phyloP scores from a whole-genome alignment of 1,140 invertebrate genomes.

The Drosophila hydei region DNA sequence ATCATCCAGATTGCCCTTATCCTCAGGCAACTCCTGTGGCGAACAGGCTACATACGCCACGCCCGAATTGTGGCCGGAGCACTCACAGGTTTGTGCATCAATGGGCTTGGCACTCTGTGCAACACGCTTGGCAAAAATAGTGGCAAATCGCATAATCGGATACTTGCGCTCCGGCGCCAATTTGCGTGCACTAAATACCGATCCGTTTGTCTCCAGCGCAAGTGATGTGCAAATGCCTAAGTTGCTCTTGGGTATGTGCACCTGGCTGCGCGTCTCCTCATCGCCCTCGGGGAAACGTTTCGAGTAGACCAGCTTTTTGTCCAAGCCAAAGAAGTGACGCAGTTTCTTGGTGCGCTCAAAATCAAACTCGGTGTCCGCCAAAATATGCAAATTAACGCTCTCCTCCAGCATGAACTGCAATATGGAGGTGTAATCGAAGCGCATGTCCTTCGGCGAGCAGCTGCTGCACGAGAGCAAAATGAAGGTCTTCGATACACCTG shows the following conservation, averaged over 20 bases:
- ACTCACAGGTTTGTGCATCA: constrained; percentile 90
- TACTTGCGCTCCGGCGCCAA: constrained; percentile 85
- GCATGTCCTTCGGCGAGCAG: constrained; percentile 88
- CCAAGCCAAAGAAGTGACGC: constrained; percentile 91
- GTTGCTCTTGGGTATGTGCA: constrained; percentile 89
- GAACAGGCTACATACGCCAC: constrained; percentile 86
- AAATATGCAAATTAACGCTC: constrained; percentile 91
- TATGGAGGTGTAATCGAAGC: constrained; percentile 91
- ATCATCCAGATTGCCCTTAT: constrained; percentile 66
- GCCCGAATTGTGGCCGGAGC: constrained; percentile 87
- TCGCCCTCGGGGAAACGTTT: constrained; percentile 91
- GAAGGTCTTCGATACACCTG: constrained; percentile 93
- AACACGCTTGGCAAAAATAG: constrained; percentile 89
- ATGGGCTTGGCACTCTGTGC: constrained; percentile 87
- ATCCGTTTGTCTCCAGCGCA: constrained; percentile 93
- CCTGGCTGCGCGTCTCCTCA: constrained; percentile 87
- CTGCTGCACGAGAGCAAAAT: constrained; percentile 91
- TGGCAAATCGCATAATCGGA: constrained; percentile 88
- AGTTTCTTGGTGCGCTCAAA: constrained; percentile 88
- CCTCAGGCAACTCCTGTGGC: constrained; percentile 53
- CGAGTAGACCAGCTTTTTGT: constrained; percentile 89
- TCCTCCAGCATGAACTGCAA: constrained; percentile 91
- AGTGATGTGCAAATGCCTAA: constrained; percentile 92
- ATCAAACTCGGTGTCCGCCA: constrained; percentile 91
- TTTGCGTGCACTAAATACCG: constrained; percentile 87